Percentiles rank a stretch among this genome's conserved stretches.
Evolutionary conservation across 2,888 invertebrate genomes (phyloP).

Genomic region (Calephelis perditalis): DNA sequence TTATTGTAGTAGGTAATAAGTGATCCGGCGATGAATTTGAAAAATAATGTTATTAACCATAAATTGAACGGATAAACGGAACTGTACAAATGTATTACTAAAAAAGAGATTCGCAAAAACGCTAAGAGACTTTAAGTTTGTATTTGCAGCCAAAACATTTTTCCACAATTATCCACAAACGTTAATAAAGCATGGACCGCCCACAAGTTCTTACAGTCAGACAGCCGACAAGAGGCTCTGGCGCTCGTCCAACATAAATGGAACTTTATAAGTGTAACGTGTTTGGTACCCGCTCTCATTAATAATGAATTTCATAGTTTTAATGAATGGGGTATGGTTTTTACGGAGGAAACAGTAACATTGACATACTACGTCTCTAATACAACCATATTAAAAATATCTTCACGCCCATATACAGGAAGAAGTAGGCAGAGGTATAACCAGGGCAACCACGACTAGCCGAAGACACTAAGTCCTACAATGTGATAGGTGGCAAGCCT

Average conservation of each 20-base stretch:
- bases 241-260: conserved; percentile 63
- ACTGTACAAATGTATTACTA: too few relatives aligned
- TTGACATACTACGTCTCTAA: background rate
- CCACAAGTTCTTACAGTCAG: conserved; percentile 25
- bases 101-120: background rate
- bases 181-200: conserved; percentile 19
- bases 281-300: conserved; percentile 49
- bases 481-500: too few relatives aligned
- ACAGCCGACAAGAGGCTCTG: conserved; percentile 44
- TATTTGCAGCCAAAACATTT: conserved; percentile 5
- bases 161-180: conserved; percentile 16
- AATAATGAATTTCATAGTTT: conserved; percentile 48
- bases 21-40: too few relatives aligned
- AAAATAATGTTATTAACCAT: too few relatives aligned
- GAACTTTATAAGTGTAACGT: conserved; percentile 42
- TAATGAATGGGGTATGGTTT: conserved; percentile 9
- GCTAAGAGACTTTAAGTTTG: background rate
- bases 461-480: too few relatives aligned
- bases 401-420: too few relatives aligned
- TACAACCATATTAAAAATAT: background rate
- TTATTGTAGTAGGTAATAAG: too few relatives aligned
- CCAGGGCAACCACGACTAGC: too few relatives aligned
- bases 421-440: too few relatives aligned
- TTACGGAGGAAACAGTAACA: conserved; percentile 12
- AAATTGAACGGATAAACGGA: too few relatives aligned